Percentiles rank a stretch among this genome's conserved stretches.
Evolutionary conservation across 2,888 invertebrate species (phyloP).

Genomic region (Rhaphigaster nebulosa): DNA sequence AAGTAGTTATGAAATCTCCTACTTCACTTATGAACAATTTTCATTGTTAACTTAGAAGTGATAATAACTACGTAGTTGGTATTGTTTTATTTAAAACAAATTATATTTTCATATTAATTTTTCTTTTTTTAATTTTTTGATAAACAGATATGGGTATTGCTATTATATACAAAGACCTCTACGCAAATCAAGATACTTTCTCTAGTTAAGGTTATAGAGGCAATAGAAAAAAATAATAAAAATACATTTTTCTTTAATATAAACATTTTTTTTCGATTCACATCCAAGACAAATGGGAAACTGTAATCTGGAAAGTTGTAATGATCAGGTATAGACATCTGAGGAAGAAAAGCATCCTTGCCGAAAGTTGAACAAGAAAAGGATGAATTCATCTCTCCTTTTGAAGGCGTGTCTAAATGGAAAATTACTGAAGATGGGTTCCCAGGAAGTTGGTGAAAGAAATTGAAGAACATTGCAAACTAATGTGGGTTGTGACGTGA

Average conservation of each 20-base stretch:
- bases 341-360: background rate
- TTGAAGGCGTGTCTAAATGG: background rate
- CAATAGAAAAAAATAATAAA: background rate
- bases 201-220: background rate
- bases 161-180: too few species aligned
- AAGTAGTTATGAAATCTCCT: too few species aligned
- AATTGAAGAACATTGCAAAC: background rate
- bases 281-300: background rate
- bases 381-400: background rate
- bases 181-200: too few species aligned
- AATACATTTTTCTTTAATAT: background rate
- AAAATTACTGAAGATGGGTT: background rate
- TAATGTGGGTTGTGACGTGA: background rate
- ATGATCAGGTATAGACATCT: background rate
- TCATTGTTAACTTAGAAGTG: too few species aligned
- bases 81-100: too few species aligned
- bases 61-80: too few species aligned
- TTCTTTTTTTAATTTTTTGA: too few species aligned
- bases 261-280: background rate
- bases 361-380: background rate
- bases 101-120: too few species aligned
- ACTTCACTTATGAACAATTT: too few species aligned
- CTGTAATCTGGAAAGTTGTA: background rate
- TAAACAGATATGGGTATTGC: too few species aligned
- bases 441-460: constrained; percentile 17